These are phyloP conservation scores for Glyphotaelius pellucidus DNA, from an alignment of 2,888 invertebrate species.

Conservation along the genomic window DNA sequence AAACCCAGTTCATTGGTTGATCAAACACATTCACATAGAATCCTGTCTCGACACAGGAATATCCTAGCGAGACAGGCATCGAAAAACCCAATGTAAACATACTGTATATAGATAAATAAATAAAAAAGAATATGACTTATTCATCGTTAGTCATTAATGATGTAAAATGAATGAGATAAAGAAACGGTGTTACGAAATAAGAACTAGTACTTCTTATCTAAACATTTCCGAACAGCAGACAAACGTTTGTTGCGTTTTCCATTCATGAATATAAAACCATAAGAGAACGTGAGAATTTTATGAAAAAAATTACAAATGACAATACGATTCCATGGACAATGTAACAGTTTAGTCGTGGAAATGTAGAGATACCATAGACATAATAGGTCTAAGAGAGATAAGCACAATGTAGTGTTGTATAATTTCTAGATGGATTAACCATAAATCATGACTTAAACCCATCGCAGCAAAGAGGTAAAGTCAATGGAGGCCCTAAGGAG, in stretches of 20 bases:
- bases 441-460: background rate
- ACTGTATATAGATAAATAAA: too few relatives aligned
- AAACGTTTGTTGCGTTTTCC: background rate
- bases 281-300: conserved; percentile 3
- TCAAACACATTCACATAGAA: too few relatives aligned
- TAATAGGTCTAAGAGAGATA: background rate
- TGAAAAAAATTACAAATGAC: background rate
- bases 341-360: background rate
- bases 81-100: too few relatives aligned
- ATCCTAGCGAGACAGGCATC: too few relatives aligned
- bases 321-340: background rate
- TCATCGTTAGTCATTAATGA: background rate
- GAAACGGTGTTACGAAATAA: background rate
- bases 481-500: background rate
- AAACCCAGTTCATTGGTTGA: too few relatives aligned
- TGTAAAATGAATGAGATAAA: background rate
- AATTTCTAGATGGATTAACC: background rate
- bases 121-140: background rate
- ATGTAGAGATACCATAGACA: background rate
- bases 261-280: conserved; percentile 5
- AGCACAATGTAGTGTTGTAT: background rate
- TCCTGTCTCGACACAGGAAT: too few relatives aligned
- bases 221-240: background rate
- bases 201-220: background rate
- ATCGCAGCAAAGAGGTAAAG: background rate